Percentiles rank a stretch among this genome's conserved stretches.
These are phyloP conservation scores for Manduca sexta DNA, from an alignment of 1,140 invertebrate species.

Conservation along the genomic window DNA sequence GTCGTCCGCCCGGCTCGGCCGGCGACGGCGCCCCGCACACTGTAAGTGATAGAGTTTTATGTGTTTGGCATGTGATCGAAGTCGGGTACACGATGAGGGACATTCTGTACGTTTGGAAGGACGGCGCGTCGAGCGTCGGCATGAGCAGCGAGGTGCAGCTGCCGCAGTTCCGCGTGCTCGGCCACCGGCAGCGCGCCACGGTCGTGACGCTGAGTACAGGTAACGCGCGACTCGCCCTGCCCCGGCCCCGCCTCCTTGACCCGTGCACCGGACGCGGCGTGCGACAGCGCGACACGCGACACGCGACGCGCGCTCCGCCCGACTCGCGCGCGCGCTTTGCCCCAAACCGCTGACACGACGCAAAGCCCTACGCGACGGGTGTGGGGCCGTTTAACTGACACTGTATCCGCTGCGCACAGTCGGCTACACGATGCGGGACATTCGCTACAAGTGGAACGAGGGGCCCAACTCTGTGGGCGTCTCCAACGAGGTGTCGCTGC, in stretches of 20 bases:
- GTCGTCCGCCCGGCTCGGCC: constrained; percentile 12
- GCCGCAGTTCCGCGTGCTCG: constrained; percentile 95
- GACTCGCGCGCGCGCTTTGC: constrained; percentile 1
- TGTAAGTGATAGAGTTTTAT: constrained; percentile 75
- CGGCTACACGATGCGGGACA: constrained; percentile 97
- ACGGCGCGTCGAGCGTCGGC: constrained; percentile 90
- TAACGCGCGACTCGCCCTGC: constrained; percentile 72
- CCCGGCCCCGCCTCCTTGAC: constrained; percentile 49
- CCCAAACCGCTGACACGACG: constrained; percentile 13
- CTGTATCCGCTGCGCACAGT: constrained; percentile 78
- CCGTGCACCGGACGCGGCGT: no score
- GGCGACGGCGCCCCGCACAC: constrained; percentile 35
- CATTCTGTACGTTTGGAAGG: constrained; percentile 97
- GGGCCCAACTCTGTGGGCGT: constrained; percentile 93
- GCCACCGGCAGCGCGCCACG: constrained; percentile 91
- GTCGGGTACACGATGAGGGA: constrained; percentile 98
- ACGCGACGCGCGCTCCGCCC: constrained; percentile 8
- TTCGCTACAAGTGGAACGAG: constrained; percentile 96
- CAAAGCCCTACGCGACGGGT: constrained; percentile 78
- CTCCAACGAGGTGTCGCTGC: constrained; percentile 92
- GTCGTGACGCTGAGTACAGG: constrained; percentile 95
- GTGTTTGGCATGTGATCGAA: constrained; percentile 76
- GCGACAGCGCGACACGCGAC: no score
- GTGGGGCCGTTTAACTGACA: constrained; percentile 41
- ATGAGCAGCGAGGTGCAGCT: constrained; percentile 94